phyloP scores from a whole-genome alignment of 1,140 invertebrate genomes.

The Sycophaga agraensis region DNA sequence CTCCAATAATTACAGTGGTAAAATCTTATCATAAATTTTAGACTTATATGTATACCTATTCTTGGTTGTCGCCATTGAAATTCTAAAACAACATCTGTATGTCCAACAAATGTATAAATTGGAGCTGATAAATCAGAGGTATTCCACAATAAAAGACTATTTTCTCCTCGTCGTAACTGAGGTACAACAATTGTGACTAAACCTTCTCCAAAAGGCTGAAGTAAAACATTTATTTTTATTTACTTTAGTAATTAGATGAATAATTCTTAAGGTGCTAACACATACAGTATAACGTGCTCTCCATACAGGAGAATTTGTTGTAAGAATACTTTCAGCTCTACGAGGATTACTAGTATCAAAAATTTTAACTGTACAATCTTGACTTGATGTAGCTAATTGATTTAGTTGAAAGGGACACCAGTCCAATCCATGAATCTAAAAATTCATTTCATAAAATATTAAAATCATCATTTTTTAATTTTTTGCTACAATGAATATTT shows the following conservation, averaged over 20 bases:
- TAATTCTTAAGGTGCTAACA: conserved; percentile 20
- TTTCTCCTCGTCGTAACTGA: conserved; percentile 76
- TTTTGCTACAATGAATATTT: conserved; percentile 11
- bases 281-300: conserved; percentile 83
- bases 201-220: conserved; percentile 87
- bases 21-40: background rate
- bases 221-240: conserved; percentile 18
- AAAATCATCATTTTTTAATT: conserved; percentile 5
- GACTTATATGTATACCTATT: conserved; percentile 47
- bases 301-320: conserved; percentile 88
- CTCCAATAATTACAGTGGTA: too few species aligned
- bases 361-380: conserved; percentile 93
- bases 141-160: conserved; percentile 82
- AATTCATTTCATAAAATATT: background rate
- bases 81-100: conserved; percentile 90
- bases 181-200: conserved; percentile 87
- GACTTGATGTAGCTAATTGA: conserved; percentile 87
- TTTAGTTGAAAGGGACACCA: conserved; percentile 87
- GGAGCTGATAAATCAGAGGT: conserved; percentile 69
- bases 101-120: conserved; percentile 86
- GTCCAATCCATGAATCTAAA: conserved; percentile 86
- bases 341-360: conserved; percentile 87
- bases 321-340: conserved; percentile 78
- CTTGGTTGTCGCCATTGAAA: conserved; percentile 85
- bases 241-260: background rate